These are phyloP conservation scores for Erynnis tages DNA, from an alignment of 2,888 invertebrate species.

Conservation along the genomic window DNA sequence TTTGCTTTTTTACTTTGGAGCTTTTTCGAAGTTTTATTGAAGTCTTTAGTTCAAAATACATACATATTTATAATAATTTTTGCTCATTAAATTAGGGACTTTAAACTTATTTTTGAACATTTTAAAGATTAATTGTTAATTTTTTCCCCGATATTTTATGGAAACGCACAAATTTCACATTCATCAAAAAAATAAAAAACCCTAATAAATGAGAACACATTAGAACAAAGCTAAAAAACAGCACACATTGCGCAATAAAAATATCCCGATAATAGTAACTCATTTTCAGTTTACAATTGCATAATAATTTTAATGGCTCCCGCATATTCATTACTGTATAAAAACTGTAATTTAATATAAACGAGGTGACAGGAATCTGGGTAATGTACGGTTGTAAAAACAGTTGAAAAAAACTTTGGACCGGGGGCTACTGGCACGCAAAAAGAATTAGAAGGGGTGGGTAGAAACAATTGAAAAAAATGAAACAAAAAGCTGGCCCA, in stretches of 20 bases:
- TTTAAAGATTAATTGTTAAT: no score
- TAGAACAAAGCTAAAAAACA: slow-evolving; percentile 39
- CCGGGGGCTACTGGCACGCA: slow-evolving; percentile 51
- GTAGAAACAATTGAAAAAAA: slow-evolving; percentile 68
- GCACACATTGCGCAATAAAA: slow-evolving; percentile 45
- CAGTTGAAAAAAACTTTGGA: slow-evolving; percentile 52
- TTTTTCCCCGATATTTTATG: no score
- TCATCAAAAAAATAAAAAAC: slow-evolving; percentile 26
- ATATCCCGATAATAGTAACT: slow-evolving; percentile 58
- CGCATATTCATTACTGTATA: slow-evolving; percentile 75
- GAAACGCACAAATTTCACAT: background rate
- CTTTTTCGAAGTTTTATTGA: no score
- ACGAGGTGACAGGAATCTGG: slow-evolving; percentile 75
- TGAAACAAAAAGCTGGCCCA: slow-evolving; percentile 42
- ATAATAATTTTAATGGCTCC: slow-evolving; percentile 61
- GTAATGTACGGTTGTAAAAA: slow-evolving; percentile 67
- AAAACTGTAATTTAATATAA: slow-evolving; percentile 81
- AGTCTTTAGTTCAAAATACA: no score
- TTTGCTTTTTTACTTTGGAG: no score
- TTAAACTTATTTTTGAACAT: no score
- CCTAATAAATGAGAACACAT: background rate
- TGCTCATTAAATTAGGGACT: no score
- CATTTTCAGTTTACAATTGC: slow-evolving; percentile 67
- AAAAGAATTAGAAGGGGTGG: slow-evolving; percentile 64
- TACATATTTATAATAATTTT: no score